Evolutionary conservation across 1,140 invertebrate species (phyloP), one percentile per base, ranked within the genome.

Genomic region (Ceratosolen solmsi): DNA sequence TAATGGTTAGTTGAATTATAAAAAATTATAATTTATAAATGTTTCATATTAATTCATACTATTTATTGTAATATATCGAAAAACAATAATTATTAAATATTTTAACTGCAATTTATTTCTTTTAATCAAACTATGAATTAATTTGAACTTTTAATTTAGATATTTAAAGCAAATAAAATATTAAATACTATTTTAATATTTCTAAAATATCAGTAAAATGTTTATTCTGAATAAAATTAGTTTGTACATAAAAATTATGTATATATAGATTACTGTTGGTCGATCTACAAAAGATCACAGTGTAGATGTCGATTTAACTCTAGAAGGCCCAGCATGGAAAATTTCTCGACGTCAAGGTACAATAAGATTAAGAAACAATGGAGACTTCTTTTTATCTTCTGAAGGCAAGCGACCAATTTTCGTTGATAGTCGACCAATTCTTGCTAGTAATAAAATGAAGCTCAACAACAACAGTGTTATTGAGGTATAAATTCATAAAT

Each of bases 361-460:
- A 1, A 98, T 98, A 80, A 96, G 97, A 74, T 92, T 99, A 70
- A 92, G 96, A 79, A 97, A 97, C 89, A 98, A 96, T 86, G 98
- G 98, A 0, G 98, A 99, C 87, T 99, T 99, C 90, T 96, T 97
- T 86, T 93, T 99, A 79, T 95, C 96, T 5, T 99, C 98, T 81
- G 97, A 99, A 89, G 98, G 98, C n/a, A 98, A 98, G 88, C 90
- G 98, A 83, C 95, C 97, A 0, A 96, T 99, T 84, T 98, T 96
- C 90, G 96, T 99, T 7, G 97, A 99, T 89, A 97, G 98, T 4
- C 94, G 96, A 84, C 97, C 97, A 0, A 94, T 99, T 68, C 92
- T 98, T 3, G 93, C 94, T 63, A 97, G 96, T 27, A 97, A 96
- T 88, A 98, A 98, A 93, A 94, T 95, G 36, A 95, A 96, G 85